phyloP scores from a whole-genome alignment of 1,140 invertebrate species.

The Brachystomella parvula region DNA sequence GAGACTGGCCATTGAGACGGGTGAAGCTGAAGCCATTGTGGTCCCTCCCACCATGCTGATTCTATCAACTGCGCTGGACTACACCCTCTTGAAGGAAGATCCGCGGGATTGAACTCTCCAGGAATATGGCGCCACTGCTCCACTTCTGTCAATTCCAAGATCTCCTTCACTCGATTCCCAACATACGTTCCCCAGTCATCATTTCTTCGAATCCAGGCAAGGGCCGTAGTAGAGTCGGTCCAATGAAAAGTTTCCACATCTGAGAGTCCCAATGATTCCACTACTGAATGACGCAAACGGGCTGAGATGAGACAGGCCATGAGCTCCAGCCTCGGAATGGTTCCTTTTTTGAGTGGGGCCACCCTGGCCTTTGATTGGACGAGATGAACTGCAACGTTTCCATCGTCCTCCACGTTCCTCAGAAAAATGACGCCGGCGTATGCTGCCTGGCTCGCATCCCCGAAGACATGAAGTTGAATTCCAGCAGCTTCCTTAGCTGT shows the following conservation, averaged over 20 bases:
- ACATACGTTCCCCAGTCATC: slow-evolving; percentile 35
- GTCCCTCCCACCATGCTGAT: neutral
- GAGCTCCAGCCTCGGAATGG: slow-evolving; percentile 18
- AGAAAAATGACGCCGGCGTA: slow-evolving; percentile 5
- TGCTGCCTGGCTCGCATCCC: slow-evolving; percentile 6
- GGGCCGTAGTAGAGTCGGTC: slow-evolving; percentile 39
- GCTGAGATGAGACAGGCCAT: slow-evolving; percentile 22
- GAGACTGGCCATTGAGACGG: neutral
- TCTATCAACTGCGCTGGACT: neutral
- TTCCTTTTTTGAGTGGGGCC: slow-evolving; percentile 2
- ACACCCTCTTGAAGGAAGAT: slow-evolving; percentile 27
- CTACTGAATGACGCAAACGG: slow-evolving; percentile 6
- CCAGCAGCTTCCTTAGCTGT: neutral
- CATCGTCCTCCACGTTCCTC: neutral
- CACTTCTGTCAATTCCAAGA: slow-evolving; percentile 18
- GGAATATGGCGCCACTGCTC: slow-evolving; percentile 26
- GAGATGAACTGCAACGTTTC: neutral
- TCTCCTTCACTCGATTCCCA: slow-evolving; percentile 29
- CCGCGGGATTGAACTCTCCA: slow-evolving; percentile 28
- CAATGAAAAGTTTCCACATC: slow-evolving; percentile 17
- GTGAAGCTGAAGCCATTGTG: too few species aligned
- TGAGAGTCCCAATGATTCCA: neutral
- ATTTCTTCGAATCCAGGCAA: slow-evolving; percentile 38
- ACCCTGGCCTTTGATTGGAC: slow-evolving; percentile 13
- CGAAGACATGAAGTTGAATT: slow-evolving; percentile 19